These are phyloP conservation scores for Drosophila stalkeri DNA, from an alignment of 2,888 invertebrate genomes.

Conservation along the genomic window DNA sequence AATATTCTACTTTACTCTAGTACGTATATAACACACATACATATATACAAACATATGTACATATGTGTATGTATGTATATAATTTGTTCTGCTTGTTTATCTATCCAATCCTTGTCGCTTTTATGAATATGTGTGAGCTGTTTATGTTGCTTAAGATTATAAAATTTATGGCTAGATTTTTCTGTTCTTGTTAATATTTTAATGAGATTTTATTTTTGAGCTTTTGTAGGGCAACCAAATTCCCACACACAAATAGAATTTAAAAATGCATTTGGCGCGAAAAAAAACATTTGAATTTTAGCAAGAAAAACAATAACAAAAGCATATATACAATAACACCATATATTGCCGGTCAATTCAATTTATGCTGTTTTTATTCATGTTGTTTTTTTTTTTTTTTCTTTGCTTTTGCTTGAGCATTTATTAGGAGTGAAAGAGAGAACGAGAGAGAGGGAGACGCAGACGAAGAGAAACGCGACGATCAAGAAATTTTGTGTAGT, in stretches of 20 bases:
- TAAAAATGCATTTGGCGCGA: conserved; percentile 55
- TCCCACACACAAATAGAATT: conserved; percentile 20
- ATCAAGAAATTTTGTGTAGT: conserved; percentile 70
- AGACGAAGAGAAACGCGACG: conserved; percentile 16
- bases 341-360: conserved; percentile 57
- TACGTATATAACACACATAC: neutral
- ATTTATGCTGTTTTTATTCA: conserved; percentile 56
- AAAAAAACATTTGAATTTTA: conserved; percentile 37
- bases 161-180: conserved; percentile 37
- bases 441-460: conserved; percentile 6
- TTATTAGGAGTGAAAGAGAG: conserved; percentile 11
- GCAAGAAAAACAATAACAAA: conserved; percentile 29
- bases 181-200: conserved; percentile 14
- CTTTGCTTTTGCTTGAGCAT: conserved; percentile 39
- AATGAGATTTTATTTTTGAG: conserved; percentile 22
- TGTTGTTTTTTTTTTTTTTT: conserved; percentile 44
- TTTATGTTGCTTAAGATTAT: conserved; percentile 42
- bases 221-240: conserved; percentile 22
- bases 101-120: conserved; percentile 23
- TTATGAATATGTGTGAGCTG: conserved; percentile 13
- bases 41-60: neutral
- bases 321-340: conserved; percentile 14
- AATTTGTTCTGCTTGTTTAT: conserved; percentile 6
- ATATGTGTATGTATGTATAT: neutral
- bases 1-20: neutral